Base-by-base conservation (phyloP, 2,113 vertebrate species). In the Nycticryphes semicollaris region DNA sequence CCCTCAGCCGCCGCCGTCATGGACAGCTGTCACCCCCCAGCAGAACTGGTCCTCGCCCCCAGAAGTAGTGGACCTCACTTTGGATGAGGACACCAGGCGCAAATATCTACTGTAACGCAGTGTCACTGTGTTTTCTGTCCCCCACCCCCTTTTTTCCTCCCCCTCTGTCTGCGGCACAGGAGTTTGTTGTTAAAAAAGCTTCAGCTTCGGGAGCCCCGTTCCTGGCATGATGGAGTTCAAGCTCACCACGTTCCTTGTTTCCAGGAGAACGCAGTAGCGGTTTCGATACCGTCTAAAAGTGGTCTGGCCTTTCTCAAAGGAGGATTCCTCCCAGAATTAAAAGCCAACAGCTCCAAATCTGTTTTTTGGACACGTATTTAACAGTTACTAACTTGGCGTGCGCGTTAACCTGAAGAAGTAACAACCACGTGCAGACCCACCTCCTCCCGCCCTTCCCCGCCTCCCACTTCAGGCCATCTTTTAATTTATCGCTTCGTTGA, bases 1-100 rank as follows among this genome's bases (percentile, higher is more conserved):
- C 96, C 70, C 97, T 93, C 98, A 98, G 97, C 98, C 98, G 73
- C 84, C 98, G 17, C 99, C 98, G 92, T 97, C 98, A 96, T 99
- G 99, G 99, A 99, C 99, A 98, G 97, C 98, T 37, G 98, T 99
- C 96, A 81, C 97, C 54, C 98, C 99, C 51, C 99, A 99, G 98
- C 98, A 99, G 96, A 99, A 97, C 89, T 99, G 99, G 99, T 98
- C 98, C 83, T 99, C 99, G 0, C 99, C 99, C 8, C 97, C 99
- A 3, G 99, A 99, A 97, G 99, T 99, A 86, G 99, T 99, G 70
- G 99, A 99, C 96, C 99, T 99, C 84, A 99, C 99, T 37, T 97
- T 99, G 98, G 99, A 99, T 78, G 99, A 99, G 97, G 99, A 99
- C 77, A 97, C 97, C 88, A 98, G 99, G 77, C 99, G 98, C 98